These are phyloP conservation scores for Crocidura indochinensis DNA, from an alignment of 2,797 vertebrate genomes.

Conservation along the genomic window DNA sequence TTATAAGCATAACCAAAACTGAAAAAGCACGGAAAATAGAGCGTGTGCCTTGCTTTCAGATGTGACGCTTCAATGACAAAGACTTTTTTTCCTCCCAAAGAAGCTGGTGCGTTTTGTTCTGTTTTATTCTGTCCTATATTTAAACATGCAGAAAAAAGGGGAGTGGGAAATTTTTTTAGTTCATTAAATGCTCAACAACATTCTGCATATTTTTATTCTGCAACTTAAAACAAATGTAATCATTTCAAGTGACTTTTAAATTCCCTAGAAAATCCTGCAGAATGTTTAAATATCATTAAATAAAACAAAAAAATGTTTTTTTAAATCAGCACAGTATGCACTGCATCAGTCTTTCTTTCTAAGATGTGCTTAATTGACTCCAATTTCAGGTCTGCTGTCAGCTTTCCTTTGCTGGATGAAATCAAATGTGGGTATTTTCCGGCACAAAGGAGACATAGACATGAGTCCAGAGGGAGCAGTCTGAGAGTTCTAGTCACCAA, in stretches of 20 bases:
- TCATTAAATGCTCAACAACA: conserved; percentile 12
- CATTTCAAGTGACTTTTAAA: conserved; percentile 38
- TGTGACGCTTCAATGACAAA: background rate
- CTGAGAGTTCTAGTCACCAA: background rate
- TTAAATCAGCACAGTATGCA: conserved; percentile 2
- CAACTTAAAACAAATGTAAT: conserved; percentile 36
- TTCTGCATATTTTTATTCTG: conserved; percentile 6
- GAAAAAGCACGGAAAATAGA: background rate
- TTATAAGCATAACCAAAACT: conserved; percentile 50
- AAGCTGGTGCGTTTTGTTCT: conserved; percentile 42
- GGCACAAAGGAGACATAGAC: background rate
- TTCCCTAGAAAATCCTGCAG: conserved; percentile 64
- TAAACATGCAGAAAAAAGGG: conserved; percentile 35
- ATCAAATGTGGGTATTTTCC: background rate
- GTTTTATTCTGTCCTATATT: conserved; percentile 8
- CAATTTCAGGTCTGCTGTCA: background rate
- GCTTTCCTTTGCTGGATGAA: background rate
- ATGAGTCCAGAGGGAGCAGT: background rate
- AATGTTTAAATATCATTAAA: conserved; percentile 69
- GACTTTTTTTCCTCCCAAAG: background rate
- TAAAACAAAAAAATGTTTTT: background rate
- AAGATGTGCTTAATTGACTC: background rate
- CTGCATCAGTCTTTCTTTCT: background rate
- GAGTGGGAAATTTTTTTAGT: conserved; percentile 40
- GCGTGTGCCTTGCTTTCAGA: background rate